A percentile compares a stretch with the other conserved stretches of the same genome.
Conservation (phyloP, 1,140 invertebrate species). For the Cydia strobilella region DNA sequence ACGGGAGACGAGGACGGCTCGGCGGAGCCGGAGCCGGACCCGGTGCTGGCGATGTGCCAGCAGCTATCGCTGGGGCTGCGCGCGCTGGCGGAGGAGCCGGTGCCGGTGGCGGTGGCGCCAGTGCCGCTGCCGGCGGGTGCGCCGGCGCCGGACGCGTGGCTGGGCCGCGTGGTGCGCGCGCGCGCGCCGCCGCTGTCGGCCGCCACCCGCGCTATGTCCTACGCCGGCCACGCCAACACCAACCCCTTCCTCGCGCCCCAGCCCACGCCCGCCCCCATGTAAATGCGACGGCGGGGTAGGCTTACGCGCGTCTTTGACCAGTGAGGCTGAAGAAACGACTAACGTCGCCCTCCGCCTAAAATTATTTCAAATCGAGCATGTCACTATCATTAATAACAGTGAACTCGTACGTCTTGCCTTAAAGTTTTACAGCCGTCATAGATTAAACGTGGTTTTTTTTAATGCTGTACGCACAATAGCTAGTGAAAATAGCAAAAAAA, state of each 20-base stretch:
- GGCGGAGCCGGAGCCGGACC: constrained; percentile 42
- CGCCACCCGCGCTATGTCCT: constrained; percentile 48
- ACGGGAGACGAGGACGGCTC: not conserved
- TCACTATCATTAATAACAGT: too few relatives aligned
- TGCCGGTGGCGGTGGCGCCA: constrained; percentile 48
- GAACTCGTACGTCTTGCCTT: not conserved
- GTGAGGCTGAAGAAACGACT: not conserved
- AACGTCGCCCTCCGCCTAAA: not conserved
- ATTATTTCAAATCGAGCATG: too few relatives aligned
- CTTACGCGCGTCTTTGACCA: not conserved
- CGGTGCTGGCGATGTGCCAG: constrained; percentile 75
- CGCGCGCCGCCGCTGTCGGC: constrained; percentile 57
- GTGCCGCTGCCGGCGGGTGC: constrained; percentile 65
- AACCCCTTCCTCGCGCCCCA: constrained; percentile 61
- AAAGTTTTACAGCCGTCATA: not conserved
- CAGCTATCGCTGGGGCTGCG: constrained; percentile 73
- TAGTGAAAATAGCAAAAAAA: not conserved
- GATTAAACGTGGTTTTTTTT: not conserved
- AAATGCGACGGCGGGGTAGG: constrained; percentile 13
- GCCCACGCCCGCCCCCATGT: constrained; percentile 37
- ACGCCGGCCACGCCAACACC: constrained; percentile 54
- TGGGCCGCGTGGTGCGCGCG: constrained; percentile 84
- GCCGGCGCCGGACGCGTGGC: constrained; percentile 88
- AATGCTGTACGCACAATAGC: constrained; percentile 4
- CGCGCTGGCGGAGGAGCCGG: constrained; percentile 69